Evolutionary conservation across 2,797 vertebrate species (phyloP).

Genomic region (Hemibagrus guttatus): DNA sequence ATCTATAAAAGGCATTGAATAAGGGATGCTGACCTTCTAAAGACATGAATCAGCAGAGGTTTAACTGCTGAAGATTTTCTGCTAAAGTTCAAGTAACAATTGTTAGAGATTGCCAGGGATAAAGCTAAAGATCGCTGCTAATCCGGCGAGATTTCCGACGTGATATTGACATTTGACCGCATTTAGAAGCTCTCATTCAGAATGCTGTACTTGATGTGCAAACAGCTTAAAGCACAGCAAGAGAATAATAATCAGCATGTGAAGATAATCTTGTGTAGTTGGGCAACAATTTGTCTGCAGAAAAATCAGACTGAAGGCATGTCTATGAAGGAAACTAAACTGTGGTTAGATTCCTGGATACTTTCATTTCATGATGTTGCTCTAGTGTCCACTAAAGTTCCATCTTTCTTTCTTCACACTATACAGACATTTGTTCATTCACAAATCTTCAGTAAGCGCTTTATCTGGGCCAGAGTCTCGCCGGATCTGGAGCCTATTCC

Average conservation of each 20-base stretch:
- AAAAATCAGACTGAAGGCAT: not conserved
- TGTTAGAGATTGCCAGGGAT: not conserved
- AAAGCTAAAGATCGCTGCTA: not conserved
- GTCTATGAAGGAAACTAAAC: not conserved
- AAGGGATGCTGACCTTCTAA: not conserved
- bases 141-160: not conserved
- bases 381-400: not conserved
- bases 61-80: not conserved
- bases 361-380: not conserved
- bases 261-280: not conserved
- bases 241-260: not conserved
- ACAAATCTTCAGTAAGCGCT: not conserved
- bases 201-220: not conserved
- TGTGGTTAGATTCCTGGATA: not conserved
- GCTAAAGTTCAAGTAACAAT: not conserved
- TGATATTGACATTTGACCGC: not conserved
- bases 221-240: not conserved
- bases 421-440: not conserved
- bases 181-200: not conserved
- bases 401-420: too few relatives aligned
- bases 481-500: not conserved
- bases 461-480: not conserved
- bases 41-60: not conserved
- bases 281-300: too few relatives aligned
- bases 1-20: not conserved